These are phyloP conservation scores for Dendrocincla tyrannina DNA, from an alignment of 2,797 vertebrate genomes.

Conservation along the genomic window DNA sequence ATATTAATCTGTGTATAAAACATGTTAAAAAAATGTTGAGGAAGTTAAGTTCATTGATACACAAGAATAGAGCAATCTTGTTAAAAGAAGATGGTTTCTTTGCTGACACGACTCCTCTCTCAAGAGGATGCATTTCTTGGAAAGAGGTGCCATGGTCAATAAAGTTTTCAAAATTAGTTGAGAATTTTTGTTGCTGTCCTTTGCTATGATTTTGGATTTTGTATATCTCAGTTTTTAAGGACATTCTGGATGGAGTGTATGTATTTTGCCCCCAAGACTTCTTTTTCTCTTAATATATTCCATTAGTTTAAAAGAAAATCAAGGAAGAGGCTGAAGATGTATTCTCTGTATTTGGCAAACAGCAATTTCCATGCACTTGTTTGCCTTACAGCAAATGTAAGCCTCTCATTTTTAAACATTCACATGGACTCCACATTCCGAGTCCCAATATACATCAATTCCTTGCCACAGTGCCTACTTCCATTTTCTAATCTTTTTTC, in stretches of 20 bases:
- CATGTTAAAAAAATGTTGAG: neutral
- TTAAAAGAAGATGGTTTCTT: neutral
- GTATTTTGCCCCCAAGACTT: neutral
- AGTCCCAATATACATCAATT: neutral
- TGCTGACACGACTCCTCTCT: neutral
- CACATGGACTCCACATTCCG: neutral
- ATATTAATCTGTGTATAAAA: neutral
- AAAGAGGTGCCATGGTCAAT: neutral
- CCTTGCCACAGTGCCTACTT: neutral
- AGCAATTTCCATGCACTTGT: neutral
- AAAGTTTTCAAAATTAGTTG: neutral
- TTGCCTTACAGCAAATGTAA: constrained; percentile 42
- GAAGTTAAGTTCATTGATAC: neutral
- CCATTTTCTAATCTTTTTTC: neutral
- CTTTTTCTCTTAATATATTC: neutral
- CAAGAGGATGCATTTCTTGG: neutral
- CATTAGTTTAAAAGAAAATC: constrained; percentile 20
- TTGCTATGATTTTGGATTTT: neutral
- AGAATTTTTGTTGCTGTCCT: neutral
- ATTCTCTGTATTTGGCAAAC: neutral
- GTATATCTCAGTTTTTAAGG: neutral
- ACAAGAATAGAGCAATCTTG: neutral
- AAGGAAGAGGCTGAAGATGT: neutral
- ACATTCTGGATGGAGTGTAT: neutral
- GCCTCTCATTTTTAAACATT: constrained; percentile 1